These are phyloP conservation scores for Leucophenga maculata DNA, from an alignment of 2,888 invertebrate species.

Conservation along the genomic window DNA sequence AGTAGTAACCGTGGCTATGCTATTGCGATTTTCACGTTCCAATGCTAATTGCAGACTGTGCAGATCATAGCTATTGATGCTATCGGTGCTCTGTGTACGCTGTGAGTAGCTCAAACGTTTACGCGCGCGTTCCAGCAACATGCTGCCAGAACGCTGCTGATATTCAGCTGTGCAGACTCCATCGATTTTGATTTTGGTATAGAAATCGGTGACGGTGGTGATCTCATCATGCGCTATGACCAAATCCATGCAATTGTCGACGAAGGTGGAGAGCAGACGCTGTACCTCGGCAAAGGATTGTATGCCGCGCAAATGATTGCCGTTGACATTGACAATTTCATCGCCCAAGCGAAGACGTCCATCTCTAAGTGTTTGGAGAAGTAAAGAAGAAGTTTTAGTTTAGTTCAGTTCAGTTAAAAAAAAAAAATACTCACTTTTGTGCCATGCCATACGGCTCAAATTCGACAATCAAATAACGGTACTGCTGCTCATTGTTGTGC, in stretches of 20 bases:
- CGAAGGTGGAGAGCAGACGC: slow-evolving; percentile 72
- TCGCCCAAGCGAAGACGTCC: slow-evolving; percentile 88
- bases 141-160: slow-evolving; percentile 12
- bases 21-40: slow-evolving; percentile 43
- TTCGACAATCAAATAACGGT: slow-evolving; percentile 78
- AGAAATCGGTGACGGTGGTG: slow-evolving; percentile 73
- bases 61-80: slow-evolving; percentile 61
- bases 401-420: background rate
- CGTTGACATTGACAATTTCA: slow-evolving; percentile 92
- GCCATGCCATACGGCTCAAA: slow-evolving; percentile 79
- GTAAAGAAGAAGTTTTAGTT: background rate
- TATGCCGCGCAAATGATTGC: slow-evolving; percentile 83
- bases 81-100: slow-evolving; percentile 67
- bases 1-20: too few relatives aligned
- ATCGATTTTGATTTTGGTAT: slow-evolving; percentile 70
- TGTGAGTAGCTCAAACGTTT: slow-evolving; percentile 68
- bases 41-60: slow-evolving; percentile 65
- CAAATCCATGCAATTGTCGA: slow-evolving; percentile 74
- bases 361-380: slow-evolving; percentile 76
- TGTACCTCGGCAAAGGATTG: slow-evolving; percentile 79
- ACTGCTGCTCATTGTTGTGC: slow-evolving; percentile 74
- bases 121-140: slow-evolving; percentile 47
- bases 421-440: slow-evolving; percentile 70
- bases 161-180: slow-evolving; percentile 45
- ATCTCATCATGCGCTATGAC: slow-evolving; percentile 79